Conservation (phyloP, 2,888 invertebrate genomes). For the Agapostemon virescens region DNA sequence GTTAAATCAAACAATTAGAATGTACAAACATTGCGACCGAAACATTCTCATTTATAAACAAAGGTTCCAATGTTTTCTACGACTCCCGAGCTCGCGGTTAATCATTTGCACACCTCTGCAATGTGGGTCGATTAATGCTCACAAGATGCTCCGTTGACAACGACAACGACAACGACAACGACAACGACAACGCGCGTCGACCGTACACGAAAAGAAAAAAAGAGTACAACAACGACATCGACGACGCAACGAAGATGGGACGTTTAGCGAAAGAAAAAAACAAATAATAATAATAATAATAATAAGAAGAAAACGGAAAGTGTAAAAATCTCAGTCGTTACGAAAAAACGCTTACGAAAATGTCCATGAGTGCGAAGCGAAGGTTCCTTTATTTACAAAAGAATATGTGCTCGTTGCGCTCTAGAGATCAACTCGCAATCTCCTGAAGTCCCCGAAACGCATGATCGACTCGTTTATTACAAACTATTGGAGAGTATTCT, state of each 20-base stretch:
- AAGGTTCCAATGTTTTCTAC: not conserved
- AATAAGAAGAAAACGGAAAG: not conserved
- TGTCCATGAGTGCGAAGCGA: conserved; percentile 33
- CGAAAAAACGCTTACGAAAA: conserved; percentile 18
- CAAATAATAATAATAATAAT: too few relatives aligned
- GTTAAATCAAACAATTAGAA: conserved; percentile 2
- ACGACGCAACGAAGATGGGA: not conserved
- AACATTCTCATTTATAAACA: conserved; percentile 2
- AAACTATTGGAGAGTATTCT: conserved; percentile 35
- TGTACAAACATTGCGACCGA: not conserved
- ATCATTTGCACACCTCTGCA: conserved; percentile 13
- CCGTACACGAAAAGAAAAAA: conserved; percentile 4
- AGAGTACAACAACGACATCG: conserved; percentile 4
- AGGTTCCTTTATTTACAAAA: conserved; percentile 45
- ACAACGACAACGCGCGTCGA: not conserved
- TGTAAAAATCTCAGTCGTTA: conserved; percentile 30
- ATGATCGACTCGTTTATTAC: conserved; percentile 18
- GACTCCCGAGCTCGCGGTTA: not conserved
- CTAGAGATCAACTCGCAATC: conserved; percentile 37
- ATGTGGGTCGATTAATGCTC: not conserved
- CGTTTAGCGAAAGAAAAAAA: not conserved
- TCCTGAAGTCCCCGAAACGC: conserved; percentile 36
- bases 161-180: too few relatives aligned
- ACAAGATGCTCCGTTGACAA: too few relatives aligned
- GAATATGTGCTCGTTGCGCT: conserved; percentile 14